These are phyloP conservation scores for Myotis planiceps DNA, from an alignment of 2,797 vertebrate genomes.

Conservation along the genomic window DNA sequence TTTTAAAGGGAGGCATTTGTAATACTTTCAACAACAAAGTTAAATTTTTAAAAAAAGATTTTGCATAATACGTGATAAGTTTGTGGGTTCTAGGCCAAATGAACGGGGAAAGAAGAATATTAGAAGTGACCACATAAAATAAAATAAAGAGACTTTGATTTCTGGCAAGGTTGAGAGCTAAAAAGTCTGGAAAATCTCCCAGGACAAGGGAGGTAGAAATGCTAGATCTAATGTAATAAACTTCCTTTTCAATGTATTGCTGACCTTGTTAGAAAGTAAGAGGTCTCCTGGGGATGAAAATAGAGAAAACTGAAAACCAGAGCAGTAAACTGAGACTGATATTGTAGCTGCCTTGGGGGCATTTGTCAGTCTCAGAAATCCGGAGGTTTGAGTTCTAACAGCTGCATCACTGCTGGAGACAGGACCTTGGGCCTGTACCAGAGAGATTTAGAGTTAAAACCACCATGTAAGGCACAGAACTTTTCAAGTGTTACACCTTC, in stretches of 20 bases:
- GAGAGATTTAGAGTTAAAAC: neutral
- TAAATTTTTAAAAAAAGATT: neutral
- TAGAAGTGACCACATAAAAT: constrained; percentile 14
- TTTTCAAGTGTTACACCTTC: neutral
- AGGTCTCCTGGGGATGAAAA: constrained; percentile 8
- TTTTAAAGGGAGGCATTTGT: too few relatives aligned
- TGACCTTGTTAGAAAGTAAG: constrained; percentile 54
- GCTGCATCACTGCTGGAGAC: neutral
- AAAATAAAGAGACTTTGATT: constrained; percentile 14
- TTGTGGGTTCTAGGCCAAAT: neutral
- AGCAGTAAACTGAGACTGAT: neutral
- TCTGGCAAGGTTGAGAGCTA: neutral
- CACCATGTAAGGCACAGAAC: neutral
- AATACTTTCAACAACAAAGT: too few relatives aligned
- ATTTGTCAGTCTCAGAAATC: neutral
- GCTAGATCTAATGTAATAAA: constrained; percentile 52
- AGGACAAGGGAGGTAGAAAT: constrained; percentile 22
- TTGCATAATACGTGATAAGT: neutral
- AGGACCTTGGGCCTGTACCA: neutral
- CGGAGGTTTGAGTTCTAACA: neutral
- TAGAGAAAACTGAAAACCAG: constrained; percentile 40
- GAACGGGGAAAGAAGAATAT: neutral
- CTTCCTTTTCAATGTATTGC: constrained; percentile 50
- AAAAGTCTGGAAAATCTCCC: constrained; percentile 41
- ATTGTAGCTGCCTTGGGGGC: neutral